These are phyloP conservation scores for Anhinga rufa DNA, from an alignment of 2,113 vertebrate species.

Conservation along the genomic window DNA sequence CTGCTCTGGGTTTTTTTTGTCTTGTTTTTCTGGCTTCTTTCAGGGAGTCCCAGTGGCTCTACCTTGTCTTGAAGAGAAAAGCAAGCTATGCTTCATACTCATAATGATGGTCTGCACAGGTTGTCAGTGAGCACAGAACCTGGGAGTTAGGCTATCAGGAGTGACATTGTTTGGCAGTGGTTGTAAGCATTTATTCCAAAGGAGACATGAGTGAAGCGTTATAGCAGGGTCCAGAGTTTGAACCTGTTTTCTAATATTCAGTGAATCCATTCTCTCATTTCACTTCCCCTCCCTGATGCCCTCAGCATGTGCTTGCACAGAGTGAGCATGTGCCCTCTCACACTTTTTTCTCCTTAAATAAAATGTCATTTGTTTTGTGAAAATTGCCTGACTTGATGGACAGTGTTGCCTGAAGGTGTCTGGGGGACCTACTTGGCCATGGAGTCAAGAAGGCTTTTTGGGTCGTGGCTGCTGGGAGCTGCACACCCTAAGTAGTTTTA, in stretches of 20 bases:
- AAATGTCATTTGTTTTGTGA: neutral
- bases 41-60: neutral
- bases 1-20: neutral
- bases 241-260: neutral
- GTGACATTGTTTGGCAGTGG: neutral
- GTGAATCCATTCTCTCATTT: neutral
- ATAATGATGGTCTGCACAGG: neutral
- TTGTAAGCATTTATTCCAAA: neutral
- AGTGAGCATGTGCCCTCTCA: neutral
- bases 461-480: neutral
- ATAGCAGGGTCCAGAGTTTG: neutral
- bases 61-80: neutral
- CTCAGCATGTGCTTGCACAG: neutral
- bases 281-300: neutral
- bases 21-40: neutral
- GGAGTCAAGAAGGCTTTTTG: neutral
- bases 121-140: neutral
- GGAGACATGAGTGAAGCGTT: neutral
- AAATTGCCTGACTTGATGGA: neutral
- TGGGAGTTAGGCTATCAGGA: neutral
- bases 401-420: neutral
- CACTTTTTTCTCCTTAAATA: neutral
- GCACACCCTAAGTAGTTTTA: neutral
- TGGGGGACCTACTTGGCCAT: neutral
- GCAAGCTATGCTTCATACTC: neutral